Evolutionary conservation across 35 echinoderm and acorn worm genomes (phyloP).

Genomic region (Apostichopus japonicus): DNA sequence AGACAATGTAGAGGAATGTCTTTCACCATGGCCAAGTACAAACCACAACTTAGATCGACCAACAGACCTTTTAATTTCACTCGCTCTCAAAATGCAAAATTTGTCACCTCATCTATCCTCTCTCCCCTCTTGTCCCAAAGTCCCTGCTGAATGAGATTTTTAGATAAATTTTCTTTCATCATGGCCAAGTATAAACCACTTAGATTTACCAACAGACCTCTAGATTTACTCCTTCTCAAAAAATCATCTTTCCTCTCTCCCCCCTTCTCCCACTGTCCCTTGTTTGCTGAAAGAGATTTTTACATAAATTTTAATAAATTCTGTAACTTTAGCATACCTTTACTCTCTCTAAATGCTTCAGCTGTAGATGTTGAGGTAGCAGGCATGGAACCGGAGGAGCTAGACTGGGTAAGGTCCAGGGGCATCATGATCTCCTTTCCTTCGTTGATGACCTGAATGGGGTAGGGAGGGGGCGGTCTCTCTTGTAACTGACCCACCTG

Average conservation of each 20-base stretch:
- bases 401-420: background rate
- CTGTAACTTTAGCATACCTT: background rate
- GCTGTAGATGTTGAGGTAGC: background rate
- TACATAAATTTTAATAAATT: background rate
- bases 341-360: background rate
- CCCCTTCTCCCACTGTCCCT: no score
- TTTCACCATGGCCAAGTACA: no score
- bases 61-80: no score
- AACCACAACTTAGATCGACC: no score
- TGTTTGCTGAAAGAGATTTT: no score
- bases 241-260: background rate
- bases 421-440: background rate
- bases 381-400: background rate
- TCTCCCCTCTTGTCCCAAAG: no score
- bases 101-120: no score
- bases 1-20: no score
- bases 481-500: slow-evolving; percentile 14
- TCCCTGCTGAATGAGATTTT: no score
- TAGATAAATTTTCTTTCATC: no score
- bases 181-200: no score
- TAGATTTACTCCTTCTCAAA: background rate
- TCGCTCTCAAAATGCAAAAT: no score
- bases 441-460: background rate
- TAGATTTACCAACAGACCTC: background rate
- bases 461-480: slow-evolving; percentile 21